These are phyloP conservation scores for Gymnoscelis rufifasciata DNA, from an alignment of 2,888 invertebrate genomes.

Conservation along the genomic window DNA sequence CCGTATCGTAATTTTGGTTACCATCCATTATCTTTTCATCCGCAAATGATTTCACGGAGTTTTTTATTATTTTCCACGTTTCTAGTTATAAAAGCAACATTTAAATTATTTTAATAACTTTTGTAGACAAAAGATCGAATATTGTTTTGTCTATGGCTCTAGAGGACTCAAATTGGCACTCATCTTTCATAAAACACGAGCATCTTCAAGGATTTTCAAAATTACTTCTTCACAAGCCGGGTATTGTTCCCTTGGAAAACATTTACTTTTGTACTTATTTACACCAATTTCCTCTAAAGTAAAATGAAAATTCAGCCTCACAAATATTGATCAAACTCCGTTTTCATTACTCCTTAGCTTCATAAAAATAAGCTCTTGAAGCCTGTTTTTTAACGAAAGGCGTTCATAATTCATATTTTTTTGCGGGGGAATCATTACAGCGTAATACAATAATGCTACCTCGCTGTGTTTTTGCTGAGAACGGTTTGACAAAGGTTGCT, in stretches of 20 bases:
- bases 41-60: too few relatives aligned
- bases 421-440: conserved; percentile 41
- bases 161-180: too few relatives aligned
- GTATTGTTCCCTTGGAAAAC: conserved; percentile 1
- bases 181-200: too few relatives aligned
- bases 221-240: background rate
- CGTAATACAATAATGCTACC: conserved; percentile 47
- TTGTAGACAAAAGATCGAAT: too few relatives aligned
- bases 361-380: conserved; percentile 42
- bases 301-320: conserved; percentile 36
- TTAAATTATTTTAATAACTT: too few relatives aligned
- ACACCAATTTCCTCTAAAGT: conserved; percentile 27
- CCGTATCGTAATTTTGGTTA: too few relatives aligned
- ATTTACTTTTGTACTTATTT: conserved; percentile 15
- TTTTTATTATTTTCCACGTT: too few relatives aligned
- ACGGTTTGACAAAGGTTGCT: conserved; percentile 42
- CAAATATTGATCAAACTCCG: conserved; percentile 40
- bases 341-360: conserved; percentile 37
- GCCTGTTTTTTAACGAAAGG: conserved; percentile 38
- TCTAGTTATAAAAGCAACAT: too few relatives aligned
- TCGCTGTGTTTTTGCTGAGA: conserved; percentile 43
- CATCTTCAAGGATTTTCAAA: too few relatives aligned
- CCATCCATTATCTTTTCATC: too few relatives aligned
- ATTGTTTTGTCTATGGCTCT: too few relatives aligned
- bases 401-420: conserved; percentile 42